Conservation (phyloP, 1,140 invertebrate species). For the Drosophila pectinifera region DNA sequence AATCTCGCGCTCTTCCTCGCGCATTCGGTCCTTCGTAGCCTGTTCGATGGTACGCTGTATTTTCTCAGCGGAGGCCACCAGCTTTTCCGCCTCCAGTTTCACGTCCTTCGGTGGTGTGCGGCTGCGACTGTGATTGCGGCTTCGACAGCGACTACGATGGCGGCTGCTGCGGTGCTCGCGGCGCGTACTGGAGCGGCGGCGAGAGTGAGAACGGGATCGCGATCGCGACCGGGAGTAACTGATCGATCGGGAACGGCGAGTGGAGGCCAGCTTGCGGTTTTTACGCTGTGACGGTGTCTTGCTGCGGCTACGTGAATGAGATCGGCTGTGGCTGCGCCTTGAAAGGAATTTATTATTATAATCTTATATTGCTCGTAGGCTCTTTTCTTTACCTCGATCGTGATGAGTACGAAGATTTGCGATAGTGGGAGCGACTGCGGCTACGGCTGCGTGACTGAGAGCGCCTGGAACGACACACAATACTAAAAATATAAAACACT, state of each 20-base stretch:
- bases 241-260: constrained; percentile 73
- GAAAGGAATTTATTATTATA: background rate
- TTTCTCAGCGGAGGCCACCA: constrained; percentile 76
- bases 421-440: constrained; percentile 77
- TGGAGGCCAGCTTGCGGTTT: constrained; percentile 77
- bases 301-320: constrained; percentile 66
- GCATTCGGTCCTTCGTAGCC: constrained; percentile 75
- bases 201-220: constrained; percentile 58
- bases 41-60: constrained; percentile 80
- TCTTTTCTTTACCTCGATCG: constrained; percentile 55
- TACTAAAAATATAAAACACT: constrained; percentile 50
- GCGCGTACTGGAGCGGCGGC: constrained; percentile 77
- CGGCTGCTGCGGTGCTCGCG: constrained; percentile 75
- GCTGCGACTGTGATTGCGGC: constrained; percentile 30
- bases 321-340: constrained; percentile 68
- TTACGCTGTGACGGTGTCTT: constrained; percentile 59
- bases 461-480: constrained; percentile 72
- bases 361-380: background rate
- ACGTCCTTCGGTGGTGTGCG: constrained; percentile 45
- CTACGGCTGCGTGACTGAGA: constrained; percentile 67
- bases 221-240: constrained; percentile 85
- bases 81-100: constrained; percentile 72
- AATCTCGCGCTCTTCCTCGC: constrained; percentile 75
- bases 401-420: constrained; percentile 76
- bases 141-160: constrained; percentile 58